Evolutionary conservation across 2,797 vertebrate genomes (phyloP).

Genomic region (Poecile montanus): DNA sequence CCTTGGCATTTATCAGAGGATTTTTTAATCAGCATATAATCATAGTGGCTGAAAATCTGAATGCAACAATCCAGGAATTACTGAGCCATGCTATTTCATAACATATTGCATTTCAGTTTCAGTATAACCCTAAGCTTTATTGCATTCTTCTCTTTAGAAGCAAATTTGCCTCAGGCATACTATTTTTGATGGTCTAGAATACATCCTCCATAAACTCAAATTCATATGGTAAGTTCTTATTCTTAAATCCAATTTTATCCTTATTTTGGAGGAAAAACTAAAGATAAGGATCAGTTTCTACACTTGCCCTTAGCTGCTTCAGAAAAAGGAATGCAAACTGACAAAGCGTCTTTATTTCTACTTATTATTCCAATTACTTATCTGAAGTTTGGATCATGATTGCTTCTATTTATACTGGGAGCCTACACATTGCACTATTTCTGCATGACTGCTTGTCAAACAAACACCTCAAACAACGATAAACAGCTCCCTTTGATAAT

Average conservation of each 20-base stretch:
- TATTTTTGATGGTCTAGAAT: slow-evolving; percentile 52
- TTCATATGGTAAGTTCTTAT: slow-evolving; percentile 43
- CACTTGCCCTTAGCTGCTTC: slow-evolving; percentile 26
- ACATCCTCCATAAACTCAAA: slow-evolving; percentile 57
- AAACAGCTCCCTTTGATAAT: slow-evolving; percentile 62
- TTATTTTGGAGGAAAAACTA: slow-evolving; percentile 17
- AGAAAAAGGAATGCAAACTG: slow-evolving; percentile 58
- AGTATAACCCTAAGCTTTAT: slow-evolving; percentile 44
- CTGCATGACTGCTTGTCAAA: slow-evolving; percentile 71
- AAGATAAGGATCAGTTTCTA: slow-evolving; percentile 50
- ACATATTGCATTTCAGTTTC: slow-evolving; percentile 12
- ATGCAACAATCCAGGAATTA: slow-evolving; percentile 25
- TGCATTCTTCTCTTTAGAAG: slow-evolving; percentile 54
- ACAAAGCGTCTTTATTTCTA: slow-evolving; percentile 70
- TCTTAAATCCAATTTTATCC: slow-evolving; percentile 61
- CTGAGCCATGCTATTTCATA: slow-evolving; percentile 10
- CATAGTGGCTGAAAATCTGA: background rate
- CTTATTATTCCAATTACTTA: slow-evolving; percentile 72
- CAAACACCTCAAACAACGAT: slow-evolving; percentile 62
- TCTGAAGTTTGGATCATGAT: slow-evolving; percentile 56
- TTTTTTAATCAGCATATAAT: slow-evolving; percentile 5
- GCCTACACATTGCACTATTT: slow-evolving; percentile 68
- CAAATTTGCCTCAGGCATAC: slow-evolving; percentile 41
- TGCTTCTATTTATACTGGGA: slow-evolving; percentile 66
- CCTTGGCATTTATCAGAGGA: background rate